Evolutionary conservation across 2,797 vertebrate species (phyloP).

Genomic region (Nyctibius grandis): DNA sequence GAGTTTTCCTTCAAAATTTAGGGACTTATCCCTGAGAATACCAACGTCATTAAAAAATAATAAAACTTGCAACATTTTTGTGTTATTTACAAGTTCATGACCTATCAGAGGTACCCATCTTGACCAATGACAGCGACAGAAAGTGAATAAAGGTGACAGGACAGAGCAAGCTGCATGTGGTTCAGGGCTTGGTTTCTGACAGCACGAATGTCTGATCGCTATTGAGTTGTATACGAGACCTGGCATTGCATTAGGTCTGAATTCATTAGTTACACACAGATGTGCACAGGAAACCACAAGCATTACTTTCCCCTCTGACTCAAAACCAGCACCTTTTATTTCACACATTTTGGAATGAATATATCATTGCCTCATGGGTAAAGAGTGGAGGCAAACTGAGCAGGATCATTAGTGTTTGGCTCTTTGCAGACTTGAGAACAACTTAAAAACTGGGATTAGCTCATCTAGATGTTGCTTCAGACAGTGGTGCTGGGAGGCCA

Average conservation of each 20-base stretch:
- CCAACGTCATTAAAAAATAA: not conserved
- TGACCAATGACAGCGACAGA: not conserved
- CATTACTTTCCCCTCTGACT: not conserved
- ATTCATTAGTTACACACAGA: not conserved
- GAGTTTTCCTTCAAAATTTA: not conserved
- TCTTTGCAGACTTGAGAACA: not conserved
- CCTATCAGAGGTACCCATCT: not conserved
- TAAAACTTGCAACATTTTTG: not conserved
- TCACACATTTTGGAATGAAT: not conserved
- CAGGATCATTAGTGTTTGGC: not conserved
- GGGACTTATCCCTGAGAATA: not conserved
- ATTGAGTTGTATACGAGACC: not conserved
- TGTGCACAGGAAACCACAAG: not conserved
- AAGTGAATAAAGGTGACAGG: not conserved
- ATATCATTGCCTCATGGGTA: not conserved
- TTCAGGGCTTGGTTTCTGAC: not conserved
- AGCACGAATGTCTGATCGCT: not conserved
- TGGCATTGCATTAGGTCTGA: not conserved
- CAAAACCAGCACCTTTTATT: not conserved
- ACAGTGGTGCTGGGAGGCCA: not conserved
- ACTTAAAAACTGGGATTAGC: not conserved
- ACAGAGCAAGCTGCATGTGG: not conserved
- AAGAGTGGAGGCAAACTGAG: not conserved
- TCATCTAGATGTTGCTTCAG: not conserved
- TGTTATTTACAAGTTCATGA: not conserved